phyloP scores from a whole-genome alignment of 1,140 invertebrate genomes.

The Tachypleus tridentatus region DNA sequence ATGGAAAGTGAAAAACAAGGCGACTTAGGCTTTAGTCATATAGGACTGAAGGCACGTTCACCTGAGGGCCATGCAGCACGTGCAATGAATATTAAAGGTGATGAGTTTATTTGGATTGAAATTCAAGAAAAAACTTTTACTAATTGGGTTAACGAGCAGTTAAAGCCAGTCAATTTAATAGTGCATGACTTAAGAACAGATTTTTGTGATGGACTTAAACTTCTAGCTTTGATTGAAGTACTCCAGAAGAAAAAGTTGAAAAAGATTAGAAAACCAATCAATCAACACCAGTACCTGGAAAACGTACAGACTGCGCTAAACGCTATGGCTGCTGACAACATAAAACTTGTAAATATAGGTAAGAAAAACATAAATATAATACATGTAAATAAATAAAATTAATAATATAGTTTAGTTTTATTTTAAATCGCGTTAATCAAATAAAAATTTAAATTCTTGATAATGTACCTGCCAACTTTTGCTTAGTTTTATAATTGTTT shows the following conservation, averaged over 20 bases:
- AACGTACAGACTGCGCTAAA: conserved; percentile 89
- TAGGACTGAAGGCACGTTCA: conserved; percentile 67
- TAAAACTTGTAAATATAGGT: conserved; percentile 98
- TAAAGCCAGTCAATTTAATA: conserved; percentile 39
- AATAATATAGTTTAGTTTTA: too few relatives aligned
- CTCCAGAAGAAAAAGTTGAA: conserved; percentile 67
- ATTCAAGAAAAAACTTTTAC: conserved; percentile 95
- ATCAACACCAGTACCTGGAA: conserved; percentile 91
- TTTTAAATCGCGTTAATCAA: too few relatives aligned
- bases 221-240: conserved; percentile 82
- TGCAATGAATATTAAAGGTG: conserved; percentile 82
- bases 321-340: conserved; percentile 87
- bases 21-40: conserved; percentile 23
- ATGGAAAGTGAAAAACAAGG: conserved; percentile 14
- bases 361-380: conserved; percentile 28
- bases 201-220: conserved; percentile 72
- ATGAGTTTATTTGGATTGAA: conserved; percentile 88
- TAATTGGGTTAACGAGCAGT: conserved; percentile 96
- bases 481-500: too few relatives aligned
- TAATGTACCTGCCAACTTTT: too few relatives aligned
- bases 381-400: too few relatives aligned
- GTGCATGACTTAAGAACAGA: conserved; percentile 73
- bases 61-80: conserved; percentile 83
- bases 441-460: too few relatives aligned
- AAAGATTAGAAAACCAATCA: conserved; percentile 59